These are phyloP conservation scores for Zeugodacus cucurbitae DNA, from an alignment of 1,140 invertebrate species.

Conservation along the genomic window DNA sequence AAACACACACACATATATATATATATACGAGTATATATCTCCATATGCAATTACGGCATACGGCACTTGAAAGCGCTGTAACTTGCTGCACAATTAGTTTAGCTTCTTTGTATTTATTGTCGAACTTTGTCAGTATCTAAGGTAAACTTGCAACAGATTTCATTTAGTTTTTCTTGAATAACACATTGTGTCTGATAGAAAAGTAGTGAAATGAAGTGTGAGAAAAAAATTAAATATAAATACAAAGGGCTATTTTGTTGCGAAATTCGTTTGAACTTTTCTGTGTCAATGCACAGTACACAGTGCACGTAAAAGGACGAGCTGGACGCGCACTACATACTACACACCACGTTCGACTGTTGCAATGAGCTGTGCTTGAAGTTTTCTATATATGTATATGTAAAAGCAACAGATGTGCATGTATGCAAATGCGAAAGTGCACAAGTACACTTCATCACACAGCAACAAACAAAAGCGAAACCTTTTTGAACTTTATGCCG, in stretches of 20 bases:
- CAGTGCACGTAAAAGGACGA: background rate
- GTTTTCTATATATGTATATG: background rate
- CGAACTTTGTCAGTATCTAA: background rate
- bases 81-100: conserved; percentile 8
- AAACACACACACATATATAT: background rate
- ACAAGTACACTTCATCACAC: background rate
- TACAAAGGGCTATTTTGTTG: background rate
- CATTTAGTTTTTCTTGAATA: background rate
- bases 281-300: background rate
- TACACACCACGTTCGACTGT: background rate
- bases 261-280: conserved; percentile 1
- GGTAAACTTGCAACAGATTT: background rate
- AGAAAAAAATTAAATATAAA: background rate
- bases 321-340: too few relatives aligned
- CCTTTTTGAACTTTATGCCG: background rate
- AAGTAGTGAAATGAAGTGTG: background rate
- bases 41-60: background rate
- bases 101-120: background rate
- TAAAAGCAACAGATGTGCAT: background rate
- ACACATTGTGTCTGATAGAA: background rate
- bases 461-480: background rate
- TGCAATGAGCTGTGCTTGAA: background rate
- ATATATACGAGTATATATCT: too few relatives aligned
- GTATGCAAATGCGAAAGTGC: background rate
- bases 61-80: background rate